These are phyloP conservation scores for Xiphophorus hellerii DNA, from an alignment of 2,113 vertebrate species.

Conservation along the genomic window DNA sequence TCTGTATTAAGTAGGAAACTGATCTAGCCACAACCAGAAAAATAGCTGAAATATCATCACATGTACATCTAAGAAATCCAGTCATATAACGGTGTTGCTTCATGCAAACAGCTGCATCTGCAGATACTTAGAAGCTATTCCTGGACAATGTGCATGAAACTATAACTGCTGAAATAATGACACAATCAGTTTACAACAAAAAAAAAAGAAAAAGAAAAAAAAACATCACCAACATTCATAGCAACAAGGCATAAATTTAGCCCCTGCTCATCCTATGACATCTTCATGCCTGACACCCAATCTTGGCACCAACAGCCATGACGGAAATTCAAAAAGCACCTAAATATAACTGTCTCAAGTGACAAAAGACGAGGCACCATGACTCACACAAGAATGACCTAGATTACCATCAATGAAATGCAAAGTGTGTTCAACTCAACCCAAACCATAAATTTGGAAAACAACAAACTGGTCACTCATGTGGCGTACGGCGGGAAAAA, in stretches of 20 bases:
- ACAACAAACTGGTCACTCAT: not conserved
- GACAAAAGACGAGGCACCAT: conserved; percentile 74
- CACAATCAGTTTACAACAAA: conserved; percentile 27
- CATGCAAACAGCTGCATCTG: not conserved
- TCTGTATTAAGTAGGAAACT: conserved; percentile 19
- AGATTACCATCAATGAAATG: conserved; percentile 60
- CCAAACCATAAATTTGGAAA: conserved; percentile 6
- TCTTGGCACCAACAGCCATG: conserved; percentile 72
- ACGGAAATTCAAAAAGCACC: conserved; percentile 77
- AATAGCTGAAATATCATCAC: not conserved
- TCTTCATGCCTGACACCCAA: conserved; percentile 76
- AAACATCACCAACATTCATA: conserved; percentile 68
- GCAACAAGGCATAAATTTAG: conserved; percentile 83
- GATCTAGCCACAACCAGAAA: not conserved
- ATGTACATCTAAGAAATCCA: conserved; percentile 3
- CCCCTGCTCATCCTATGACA: conserved; percentile 70
- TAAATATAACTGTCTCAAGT: conserved; percentile 84
- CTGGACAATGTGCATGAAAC: not conserved
- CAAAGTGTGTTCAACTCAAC: conserved; percentile 16
- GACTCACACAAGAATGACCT: conserved; percentile 71
- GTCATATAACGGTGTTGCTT: not conserved
- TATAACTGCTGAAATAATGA: conserved; percentile 32
- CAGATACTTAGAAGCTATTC: not conserved
- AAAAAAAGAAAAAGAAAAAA: not conserved
- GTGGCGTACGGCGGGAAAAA: not conserved